Base-by-base conservation (phyloP, 2,888 invertebrate genomes). In the Morpho deidamia region DNA sequence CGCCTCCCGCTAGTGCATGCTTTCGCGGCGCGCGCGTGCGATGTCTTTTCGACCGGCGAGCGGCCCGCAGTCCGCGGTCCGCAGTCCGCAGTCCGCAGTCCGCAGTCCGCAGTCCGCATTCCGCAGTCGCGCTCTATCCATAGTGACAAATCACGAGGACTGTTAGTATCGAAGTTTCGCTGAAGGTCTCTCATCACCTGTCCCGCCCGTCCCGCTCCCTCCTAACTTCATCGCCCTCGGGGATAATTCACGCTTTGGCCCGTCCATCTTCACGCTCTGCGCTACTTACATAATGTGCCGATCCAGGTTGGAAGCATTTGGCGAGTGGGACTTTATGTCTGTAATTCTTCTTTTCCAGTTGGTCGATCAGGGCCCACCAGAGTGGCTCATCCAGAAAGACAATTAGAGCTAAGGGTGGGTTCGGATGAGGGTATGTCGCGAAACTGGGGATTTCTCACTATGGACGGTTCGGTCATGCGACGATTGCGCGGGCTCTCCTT, bases 291-390 rank as follows among this genome's bases (percentile, higher is more conserved):
- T 80, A 77, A 63, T 71, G 68, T 74, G 78, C 83, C 81, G 77
- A 76, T 63, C 75, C 73, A 69, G 69, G 71, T 73, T 69, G 67
- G 69, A 66, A 59, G 23, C 61, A 59, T 73, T 81, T 83, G 86
- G 83, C 86, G 83, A 86, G 80, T 80, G 85, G 86, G 87, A 85
- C 84, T 87, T 79, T 81, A 88, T 85, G 84, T 84, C 87, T 88
- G 84, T 76, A 74, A 73, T 88, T 88, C 85, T 88, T 89, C 87
- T 89, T 88, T 89, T 89, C 83, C 88, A 89, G 88, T 83, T 89
- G 88, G 88, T 89, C 86, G 89, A 89, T 87, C 89, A 89, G 88
- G 89, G 87, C 80, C 86, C 86, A 83, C 87, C 88, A 87, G 89
- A 89, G 86, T 89, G 89, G 89, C 88, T 89, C 80, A 78, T 89